phyloP scores from a whole-genome alignment of 2,113 vertebrate species.

The Corynorhinus townsendii region DNA sequence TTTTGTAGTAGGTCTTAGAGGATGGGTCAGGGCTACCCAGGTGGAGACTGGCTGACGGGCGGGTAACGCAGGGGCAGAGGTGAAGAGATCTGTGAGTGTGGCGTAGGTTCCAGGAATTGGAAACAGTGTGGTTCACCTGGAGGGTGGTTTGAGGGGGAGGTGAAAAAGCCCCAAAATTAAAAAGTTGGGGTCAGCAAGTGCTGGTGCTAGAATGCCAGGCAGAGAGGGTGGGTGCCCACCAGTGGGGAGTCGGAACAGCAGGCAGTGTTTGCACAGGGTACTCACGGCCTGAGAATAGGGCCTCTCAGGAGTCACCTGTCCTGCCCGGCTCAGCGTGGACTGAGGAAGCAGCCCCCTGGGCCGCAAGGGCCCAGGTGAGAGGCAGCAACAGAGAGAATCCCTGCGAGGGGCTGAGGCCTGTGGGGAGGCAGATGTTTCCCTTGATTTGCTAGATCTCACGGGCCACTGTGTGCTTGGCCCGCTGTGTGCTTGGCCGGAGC shows the following conservation, averaged over 20 bases:
- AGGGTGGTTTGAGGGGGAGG: too few relatives aligned
- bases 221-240: neutral
- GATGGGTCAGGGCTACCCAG: conserved; percentile 38
- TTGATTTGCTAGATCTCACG: neutral
- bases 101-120: neutral
- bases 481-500: neutral
- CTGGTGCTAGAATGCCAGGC: neutral
- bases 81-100: neutral
- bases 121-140: neutral
- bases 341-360: neutral
- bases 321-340: neutral
- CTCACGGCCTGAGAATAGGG: neutral
- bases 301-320: neutral
- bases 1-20: neutral
- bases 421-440: too few relatives aligned
- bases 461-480: neutral
- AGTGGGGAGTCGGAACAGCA: neutral
- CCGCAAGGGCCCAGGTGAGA: neutral
- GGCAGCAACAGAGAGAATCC: neutral
- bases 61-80: conserved; percentile 1
- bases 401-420: neutral
- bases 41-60: neutral
- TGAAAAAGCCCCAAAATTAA: neutral
- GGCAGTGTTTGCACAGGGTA: neutral
- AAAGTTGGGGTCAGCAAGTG: neutral